phyloP scores from a whole-genome alignment of 2,888 invertebrate species.

The Campopleginae sp. region DNA sequence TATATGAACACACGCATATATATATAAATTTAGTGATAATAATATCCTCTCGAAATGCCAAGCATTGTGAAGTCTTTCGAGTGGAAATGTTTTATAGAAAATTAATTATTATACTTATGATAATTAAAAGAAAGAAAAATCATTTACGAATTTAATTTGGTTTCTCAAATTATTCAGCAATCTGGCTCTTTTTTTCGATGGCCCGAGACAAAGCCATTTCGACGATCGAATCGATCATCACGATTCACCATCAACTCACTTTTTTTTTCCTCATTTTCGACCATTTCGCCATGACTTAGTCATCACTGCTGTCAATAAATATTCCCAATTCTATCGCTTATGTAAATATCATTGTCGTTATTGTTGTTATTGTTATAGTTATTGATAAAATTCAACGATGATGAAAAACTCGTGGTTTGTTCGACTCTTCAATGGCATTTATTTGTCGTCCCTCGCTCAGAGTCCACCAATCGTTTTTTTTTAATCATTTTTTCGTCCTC shows the following conservation, averaged over 20 bases:
- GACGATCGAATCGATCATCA: not conserved
- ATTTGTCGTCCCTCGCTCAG: not conserved
- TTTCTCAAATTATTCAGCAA: not conserved
- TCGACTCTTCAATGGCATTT: conserved; percentile 27
- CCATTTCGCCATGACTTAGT: not conserved
- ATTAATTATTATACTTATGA: conserved; percentile 36
- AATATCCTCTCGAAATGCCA: conserved; percentile 29
- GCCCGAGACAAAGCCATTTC: not conserved
- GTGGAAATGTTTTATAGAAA: conserved; percentile 59
- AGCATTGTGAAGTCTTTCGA: conserved; percentile 32
- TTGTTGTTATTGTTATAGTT: conserved; percentile 46
- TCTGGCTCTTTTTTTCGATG: not conserved
- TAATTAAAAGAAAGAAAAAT: conserved; percentile 40
- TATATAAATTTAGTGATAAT: conserved; percentile 28
- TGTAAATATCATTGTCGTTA: conserved; percentile 58
- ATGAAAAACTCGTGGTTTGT: conserved; percentile 25
- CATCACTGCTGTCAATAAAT: not conserved
- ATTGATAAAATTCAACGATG: conserved; percentile 37
- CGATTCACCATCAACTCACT: not conserved
- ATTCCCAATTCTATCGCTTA: conserved; percentile 50
- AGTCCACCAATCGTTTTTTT: not conserved
- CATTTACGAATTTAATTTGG: not conserved
- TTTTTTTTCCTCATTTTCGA: not conserved
- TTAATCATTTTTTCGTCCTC: not conserved
- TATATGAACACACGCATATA: conserved; percentile 2